Conservation (phyloP, 1,140 invertebrate species). For the Zophobas atratus region DNA sequence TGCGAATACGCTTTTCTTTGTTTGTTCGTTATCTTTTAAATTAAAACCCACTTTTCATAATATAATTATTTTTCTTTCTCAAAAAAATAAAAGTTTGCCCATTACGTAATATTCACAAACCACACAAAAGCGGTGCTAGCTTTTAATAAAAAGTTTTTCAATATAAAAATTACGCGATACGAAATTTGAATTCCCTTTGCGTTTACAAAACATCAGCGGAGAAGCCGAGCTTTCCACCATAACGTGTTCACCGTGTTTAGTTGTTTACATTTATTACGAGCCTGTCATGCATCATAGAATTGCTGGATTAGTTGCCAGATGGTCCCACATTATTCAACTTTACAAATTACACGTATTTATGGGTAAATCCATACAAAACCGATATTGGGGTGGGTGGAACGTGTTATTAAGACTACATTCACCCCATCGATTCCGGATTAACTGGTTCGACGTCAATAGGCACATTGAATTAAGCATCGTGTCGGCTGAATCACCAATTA, state of each 20-base stretch:
- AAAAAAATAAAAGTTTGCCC: slow-evolving; percentile 1
- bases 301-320: slow-evolving; percentile 35
- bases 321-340: slow-evolving; percentile 11
- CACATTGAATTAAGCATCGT: not conserved
- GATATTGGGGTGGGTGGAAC: slow-evolving; percentile 30
- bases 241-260: not conserved
- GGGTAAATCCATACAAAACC: slow-evolving; percentile 8
- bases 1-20: slow-evolving; percentile 24
- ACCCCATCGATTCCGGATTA: slow-evolving; percentile 30
- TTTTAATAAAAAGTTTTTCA: slow-evolving; percentile 3
- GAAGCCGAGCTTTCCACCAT: not conserved
- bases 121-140: not conserved
- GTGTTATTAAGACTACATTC: slow-evolving; percentile 6
- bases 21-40: slow-evolving; percentile 35
- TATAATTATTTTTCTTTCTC: slow-evolving; percentile 14
- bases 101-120: not conserved
- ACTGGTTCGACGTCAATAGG: slow-evolving; percentile 16
- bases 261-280: slow-evolving; percentile 15
- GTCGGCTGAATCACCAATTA: slow-evolving; percentile 19
- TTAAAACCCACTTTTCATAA: slow-evolving; percentile 16
- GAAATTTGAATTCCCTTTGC: not conserved
- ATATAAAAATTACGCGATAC: too few relatives aligned
- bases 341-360: slow-evolving; percentile 40
- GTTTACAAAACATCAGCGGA: not conserved
- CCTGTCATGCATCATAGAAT: slow-evolving; percentile 12